Conservation (phyloP, 2,113 vertebrate genomes). For the Ranitomeya variabilis region DNA sequence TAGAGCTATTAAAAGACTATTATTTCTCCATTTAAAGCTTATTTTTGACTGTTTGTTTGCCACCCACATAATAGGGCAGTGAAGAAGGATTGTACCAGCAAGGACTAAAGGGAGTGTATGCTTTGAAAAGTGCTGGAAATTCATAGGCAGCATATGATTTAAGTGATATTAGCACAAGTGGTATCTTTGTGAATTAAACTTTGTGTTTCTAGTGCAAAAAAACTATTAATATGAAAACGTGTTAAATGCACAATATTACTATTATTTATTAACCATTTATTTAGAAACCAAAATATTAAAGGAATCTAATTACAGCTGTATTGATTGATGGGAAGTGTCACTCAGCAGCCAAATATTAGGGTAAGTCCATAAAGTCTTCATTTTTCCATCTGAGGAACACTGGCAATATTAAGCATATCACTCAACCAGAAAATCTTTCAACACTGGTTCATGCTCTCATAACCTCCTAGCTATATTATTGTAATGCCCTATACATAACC, state of each 20-base stretch:
- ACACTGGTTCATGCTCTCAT: no score
- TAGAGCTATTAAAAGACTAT: constrained; percentile 37
- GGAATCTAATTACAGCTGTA: no score
- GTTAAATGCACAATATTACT: background rate
- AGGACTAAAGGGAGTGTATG: background rate
- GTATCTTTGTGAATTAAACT: background rate
- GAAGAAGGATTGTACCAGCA: constrained; percentile 15
- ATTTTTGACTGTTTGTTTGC: constrained; percentile 30
- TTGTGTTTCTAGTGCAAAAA: background rate
- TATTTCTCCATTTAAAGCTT: constrained; percentile 26
- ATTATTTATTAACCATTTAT: background rate
- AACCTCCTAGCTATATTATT: no score
- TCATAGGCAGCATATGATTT: background rate
- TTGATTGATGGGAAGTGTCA: no score
- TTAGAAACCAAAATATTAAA: background rate
- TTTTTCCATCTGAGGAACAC: no score
- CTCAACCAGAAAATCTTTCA: no score
- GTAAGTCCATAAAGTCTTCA: no score
- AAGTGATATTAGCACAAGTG: constrained; percentile 22
- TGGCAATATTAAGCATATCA: no score
- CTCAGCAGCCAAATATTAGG: background rate
- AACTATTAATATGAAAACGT: background rate
- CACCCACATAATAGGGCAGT: constrained; percentile 39
- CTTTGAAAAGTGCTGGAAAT: constrained; percentile 21
- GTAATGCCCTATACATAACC: no score